phyloP scores from a whole-genome alignment of 2,113 vertebrate species.

The Bubo scandiacus region DNA sequence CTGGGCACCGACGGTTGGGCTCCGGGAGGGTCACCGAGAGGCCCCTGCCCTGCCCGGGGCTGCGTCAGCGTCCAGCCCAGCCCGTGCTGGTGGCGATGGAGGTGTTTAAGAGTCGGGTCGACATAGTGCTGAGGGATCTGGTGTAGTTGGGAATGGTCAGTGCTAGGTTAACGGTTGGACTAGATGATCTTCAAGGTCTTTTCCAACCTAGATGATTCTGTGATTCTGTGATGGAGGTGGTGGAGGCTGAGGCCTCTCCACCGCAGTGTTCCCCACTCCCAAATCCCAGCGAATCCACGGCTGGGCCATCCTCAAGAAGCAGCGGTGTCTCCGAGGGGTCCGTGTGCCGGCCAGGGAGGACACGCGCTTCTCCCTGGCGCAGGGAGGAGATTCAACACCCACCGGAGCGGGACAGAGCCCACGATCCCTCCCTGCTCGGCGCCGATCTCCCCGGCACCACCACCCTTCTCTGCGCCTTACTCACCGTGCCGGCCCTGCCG shows the following conservation, averaged over 20 bases:
- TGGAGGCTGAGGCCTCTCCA: background rate
- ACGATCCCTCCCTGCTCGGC: fast-evolving
- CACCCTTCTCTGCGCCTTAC: background rate
- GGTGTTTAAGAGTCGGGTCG: no score
- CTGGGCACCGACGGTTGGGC: no score
- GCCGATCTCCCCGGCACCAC: background rate
- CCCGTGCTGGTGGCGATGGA: background rate
- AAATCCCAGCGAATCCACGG: background rate
- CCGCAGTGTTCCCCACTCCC: fast-evolving
- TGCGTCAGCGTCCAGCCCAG: background rate
- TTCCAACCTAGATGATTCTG: no score
- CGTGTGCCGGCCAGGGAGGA: background rate
- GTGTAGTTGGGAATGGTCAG: no score
- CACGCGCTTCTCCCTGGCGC: fast-evolving
- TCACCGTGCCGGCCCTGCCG: fast-evolving
- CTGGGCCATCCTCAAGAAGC: background rate
- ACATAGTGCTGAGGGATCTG: no score
- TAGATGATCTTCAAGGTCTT: no score
- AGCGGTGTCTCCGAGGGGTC: fast-evolving
- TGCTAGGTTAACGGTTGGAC: no score
- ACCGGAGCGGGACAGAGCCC: fast-evolving
- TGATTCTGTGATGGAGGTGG: background rate
- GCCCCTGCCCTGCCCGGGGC: no score
- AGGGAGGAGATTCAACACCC: background rate
- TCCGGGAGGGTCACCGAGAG: background rate